Evolutionary conservation across 1,140 invertebrate species (phyloP).

Genomic region (Drosophila watanabei): DNA sequence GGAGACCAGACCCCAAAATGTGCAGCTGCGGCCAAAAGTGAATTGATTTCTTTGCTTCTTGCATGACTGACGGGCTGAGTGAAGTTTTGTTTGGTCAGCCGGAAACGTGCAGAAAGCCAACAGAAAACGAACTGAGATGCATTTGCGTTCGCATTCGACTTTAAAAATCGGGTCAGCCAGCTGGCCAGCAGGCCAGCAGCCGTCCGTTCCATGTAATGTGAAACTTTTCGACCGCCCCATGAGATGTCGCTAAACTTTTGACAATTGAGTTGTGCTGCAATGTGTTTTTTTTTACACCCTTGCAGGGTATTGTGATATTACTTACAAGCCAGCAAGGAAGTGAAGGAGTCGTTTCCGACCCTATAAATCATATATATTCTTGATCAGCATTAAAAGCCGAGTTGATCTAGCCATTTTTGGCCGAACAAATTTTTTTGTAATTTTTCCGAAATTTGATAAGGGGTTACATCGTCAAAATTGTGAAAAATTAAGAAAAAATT

Average conservation of each 20-base stretch:
- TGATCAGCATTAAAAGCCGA: too few species aligned
- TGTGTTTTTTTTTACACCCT: slow-evolving; percentile 4
- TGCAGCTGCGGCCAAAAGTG: slow-evolving; percentile 67
- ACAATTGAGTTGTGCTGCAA: slow-evolving; percentile 73
- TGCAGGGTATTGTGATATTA: too few species aligned
- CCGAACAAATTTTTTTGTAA: too few species aligned
- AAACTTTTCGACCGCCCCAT: slow-evolving; percentile 45
- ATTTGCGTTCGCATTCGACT: slow-evolving; percentile 69
- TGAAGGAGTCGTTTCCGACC: too few species aligned
- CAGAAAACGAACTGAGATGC: slow-evolving; percentile 22
- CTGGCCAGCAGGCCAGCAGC: slow-evolving; percentile 13
- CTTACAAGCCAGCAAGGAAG: too few species aligned
- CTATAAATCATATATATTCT: too few species aligned
- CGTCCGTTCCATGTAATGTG: slow-evolving; percentile 46
- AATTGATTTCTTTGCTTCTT: slow-evolving; percentile 77
- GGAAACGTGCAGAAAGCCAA: slow-evolving; percentile 55
- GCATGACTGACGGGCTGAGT: slow-evolving; percentile 51
- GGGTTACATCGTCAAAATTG: too few species aligned
- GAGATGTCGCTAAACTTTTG: slow-evolving; percentile 55
- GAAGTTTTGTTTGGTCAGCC: slow-evolving; percentile 80
- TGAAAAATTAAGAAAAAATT: too few species aligned
- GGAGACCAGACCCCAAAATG: slow-evolving; percentile 26
- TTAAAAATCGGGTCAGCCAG: slow-evolving; percentile 66
- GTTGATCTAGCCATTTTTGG: too few species aligned
- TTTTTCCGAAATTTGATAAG: too few species aligned